These are phyloP conservation scores for Epinephelus lanceolatus DNA, from an alignment of 2,113 vertebrate genomes.

Conservation along the genomic window DNA sequence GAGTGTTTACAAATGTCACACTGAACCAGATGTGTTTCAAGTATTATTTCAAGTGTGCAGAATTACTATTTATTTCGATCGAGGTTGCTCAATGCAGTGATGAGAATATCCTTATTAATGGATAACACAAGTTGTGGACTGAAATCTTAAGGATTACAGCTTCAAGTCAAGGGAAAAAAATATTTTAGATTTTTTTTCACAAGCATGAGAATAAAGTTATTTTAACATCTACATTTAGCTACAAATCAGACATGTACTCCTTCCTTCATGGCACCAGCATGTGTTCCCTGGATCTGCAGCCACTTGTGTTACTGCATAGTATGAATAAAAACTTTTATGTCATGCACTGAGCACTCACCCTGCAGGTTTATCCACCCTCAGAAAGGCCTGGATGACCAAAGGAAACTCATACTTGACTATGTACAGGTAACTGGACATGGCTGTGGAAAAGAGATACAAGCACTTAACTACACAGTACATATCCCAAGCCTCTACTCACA, in stretches of 20 bases:
- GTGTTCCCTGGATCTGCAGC: neutral
- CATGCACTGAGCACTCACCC: slow-evolving; percentile 74
- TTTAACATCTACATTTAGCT: neutral
- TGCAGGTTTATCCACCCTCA: slow-evolving; percentile 79
- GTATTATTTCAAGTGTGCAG: neutral
- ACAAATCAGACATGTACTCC: neutral
- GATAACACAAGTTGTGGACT: neutral
- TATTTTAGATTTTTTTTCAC: too few relatives aligned
- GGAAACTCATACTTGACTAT: slow-evolving; percentile 98
- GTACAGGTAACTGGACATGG: slow-evolving; percentile 97
- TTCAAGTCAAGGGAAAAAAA: too few relatives aligned
- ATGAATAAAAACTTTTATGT: neutral
- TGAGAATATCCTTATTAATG: neutral
- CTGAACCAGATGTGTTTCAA: neutral
- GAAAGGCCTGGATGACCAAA: slow-evolving; percentile 91
- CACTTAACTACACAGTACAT: neutral
- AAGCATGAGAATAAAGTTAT: too few relatives aligned
- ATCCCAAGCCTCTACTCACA: neutral
- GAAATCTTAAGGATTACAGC: too few relatives aligned
- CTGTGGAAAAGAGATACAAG: slow-evolving; percentile 76
- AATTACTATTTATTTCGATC: neutral
- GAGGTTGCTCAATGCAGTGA: neutral
- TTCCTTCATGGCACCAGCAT: neutral
- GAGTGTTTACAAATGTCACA: slow-evolving; percentile 7
- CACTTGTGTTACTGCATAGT: neutral